These are phyloP conservation scores for Neoarius graeffei DNA, from an alignment of 2,113 vertebrate species.

Conservation along the genomic window DNA sequence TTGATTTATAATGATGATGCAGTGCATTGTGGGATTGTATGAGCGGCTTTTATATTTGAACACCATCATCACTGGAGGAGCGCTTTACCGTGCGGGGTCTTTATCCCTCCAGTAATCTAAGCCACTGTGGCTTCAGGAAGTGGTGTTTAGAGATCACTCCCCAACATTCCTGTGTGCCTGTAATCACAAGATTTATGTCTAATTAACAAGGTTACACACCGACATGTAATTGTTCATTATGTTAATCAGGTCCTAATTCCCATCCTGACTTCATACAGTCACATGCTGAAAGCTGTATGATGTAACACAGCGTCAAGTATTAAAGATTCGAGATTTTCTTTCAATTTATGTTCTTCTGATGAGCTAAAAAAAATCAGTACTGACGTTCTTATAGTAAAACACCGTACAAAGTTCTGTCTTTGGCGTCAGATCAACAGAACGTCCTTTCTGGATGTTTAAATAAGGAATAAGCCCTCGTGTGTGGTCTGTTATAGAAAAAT, in stretches of 20 bases:
- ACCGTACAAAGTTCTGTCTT: too few species aligned
- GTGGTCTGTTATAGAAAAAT: not conserved
- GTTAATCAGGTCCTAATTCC: conserved; percentile 26
- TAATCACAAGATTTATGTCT: conserved; percentile 21
- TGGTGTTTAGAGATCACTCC: not conserved
- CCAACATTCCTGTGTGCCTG: not conserved
- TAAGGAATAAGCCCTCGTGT: not conserved
- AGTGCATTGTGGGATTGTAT: not conserved
- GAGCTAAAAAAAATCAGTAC: not conserved
- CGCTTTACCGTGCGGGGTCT: not conserved
- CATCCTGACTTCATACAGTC: not conserved
- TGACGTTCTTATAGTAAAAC: not conserved
- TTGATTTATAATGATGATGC: not conserved
- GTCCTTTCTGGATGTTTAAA: not conserved
- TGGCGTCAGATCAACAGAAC: not conserved
- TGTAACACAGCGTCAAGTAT: too few species aligned
- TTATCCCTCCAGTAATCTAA: not conserved
- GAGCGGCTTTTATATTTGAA: not conserved
- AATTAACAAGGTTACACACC: conserved; percentile 31
- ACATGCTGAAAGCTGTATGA: not conserved
- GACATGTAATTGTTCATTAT: not conserved
- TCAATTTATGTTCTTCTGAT: not conserved
- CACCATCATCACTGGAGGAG: not conserved
- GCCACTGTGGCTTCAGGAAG: not conserved
- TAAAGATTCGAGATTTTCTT: not conserved